These are phyloP conservation scores for Serripes groenlandicus DNA, from an alignment of 2,888 invertebrate genomes.

Conservation along the genomic window DNA sequence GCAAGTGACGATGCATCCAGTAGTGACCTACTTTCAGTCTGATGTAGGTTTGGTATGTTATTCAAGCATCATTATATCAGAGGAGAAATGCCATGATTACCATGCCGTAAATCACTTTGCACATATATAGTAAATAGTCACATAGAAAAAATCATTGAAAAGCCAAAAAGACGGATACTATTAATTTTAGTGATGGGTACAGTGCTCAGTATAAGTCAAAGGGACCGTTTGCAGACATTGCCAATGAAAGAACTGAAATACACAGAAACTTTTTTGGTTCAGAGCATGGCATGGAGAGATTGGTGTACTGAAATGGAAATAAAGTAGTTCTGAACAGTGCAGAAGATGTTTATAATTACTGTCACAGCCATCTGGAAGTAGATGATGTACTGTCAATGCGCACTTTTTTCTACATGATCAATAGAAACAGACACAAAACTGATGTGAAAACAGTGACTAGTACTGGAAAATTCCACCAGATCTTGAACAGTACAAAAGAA, in stretches of 20 bases:
- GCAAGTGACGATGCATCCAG: conserved; percentile 62
- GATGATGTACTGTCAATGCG: conserved; percentile 43
- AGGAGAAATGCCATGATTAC: conserved; percentile 51
- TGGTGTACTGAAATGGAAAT: no score
- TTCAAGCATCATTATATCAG: conserved; percentile 41
- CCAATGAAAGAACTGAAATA: conserved; percentile 13
- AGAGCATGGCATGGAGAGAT: conserved; percentile 66
- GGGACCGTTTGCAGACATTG: conserved; percentile 58
- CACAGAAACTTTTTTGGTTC: conserved; percentile 57
- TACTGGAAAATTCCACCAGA: conserved; percentile 53
- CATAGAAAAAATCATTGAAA: conserved; percentile 6
- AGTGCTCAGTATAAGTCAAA: conserved; percentile 60
- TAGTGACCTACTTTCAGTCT: conserved; percentile 47
- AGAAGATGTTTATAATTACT: conserved; percentile 45
- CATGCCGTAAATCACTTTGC: conserved; percentile 38
- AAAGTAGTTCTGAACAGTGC: conserved; percentile 57
- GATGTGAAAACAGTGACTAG: conserved; percentile 46
- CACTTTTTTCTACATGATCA: conserved; percentile 53
- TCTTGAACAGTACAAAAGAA: conserved; percentile 16
- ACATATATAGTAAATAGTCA: conserved; percentile 25
- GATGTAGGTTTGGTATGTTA: conserved; percentile 25
- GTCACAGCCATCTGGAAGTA: conserved; percentile 27
- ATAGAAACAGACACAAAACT: conserved; percentile 52
- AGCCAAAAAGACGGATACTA: background rate
- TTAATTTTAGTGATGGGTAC: conserved; percentile 64